Evolutionary conservation across 2,113 vertebrate species (phyloP), one percentile per base, ranked within the genome.

Genomic region (Rhineura floridana): DNA sequence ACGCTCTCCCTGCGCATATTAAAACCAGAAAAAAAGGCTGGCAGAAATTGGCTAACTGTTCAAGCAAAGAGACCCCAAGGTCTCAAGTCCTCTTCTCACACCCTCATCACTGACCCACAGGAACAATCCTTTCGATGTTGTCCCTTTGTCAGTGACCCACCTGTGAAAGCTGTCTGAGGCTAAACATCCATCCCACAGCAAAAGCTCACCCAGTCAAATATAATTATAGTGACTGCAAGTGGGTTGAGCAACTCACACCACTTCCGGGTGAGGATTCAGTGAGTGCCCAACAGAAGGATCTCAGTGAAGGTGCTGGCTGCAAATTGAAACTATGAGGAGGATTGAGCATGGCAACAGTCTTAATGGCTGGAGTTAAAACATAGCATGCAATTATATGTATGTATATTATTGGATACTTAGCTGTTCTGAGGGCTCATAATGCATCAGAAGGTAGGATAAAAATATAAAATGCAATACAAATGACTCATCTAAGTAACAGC

Each of bases 401-500:
- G 13, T 42, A 50, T 42, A 42, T 50, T 73, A 28, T 28, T 69
- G 28, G 67, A 69, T 69, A 69, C 15, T 36, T 59, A 59, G 78
- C 78, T 36, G 42, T 42, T 59, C 50, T 42, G 39, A 36, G n/a
- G 67, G 48, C 6, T 36, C n/a, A 4, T 73, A 21, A 67, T 67
- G 81, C 33, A 12, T 46, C 44, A 39, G 67, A 73, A 59, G 70
- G 50, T 36, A 73, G 50, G 36, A 75, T 75, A 85, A 70, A 84
- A 84, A 55, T 84, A 33, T 50, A 85, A 85, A 42, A 85, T 55
- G 13, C 21, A 39, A 72, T 75, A 39, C 36, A 59, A 30, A 73
- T 85, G 83, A 85, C 69, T 85, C 36, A 85, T 85, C 70, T 81
- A 70, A 72, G 28, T 30, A 87, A 79, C 50, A 46, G 39, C 65